A percentile compares a stretch with the other conserved stretches of the same genome.
These are phyloP conservation scores for Xiphophorus hellerii DNA, from an alignment of 2,113 vertebrate species.

Conservation along the genomic window DNA sequence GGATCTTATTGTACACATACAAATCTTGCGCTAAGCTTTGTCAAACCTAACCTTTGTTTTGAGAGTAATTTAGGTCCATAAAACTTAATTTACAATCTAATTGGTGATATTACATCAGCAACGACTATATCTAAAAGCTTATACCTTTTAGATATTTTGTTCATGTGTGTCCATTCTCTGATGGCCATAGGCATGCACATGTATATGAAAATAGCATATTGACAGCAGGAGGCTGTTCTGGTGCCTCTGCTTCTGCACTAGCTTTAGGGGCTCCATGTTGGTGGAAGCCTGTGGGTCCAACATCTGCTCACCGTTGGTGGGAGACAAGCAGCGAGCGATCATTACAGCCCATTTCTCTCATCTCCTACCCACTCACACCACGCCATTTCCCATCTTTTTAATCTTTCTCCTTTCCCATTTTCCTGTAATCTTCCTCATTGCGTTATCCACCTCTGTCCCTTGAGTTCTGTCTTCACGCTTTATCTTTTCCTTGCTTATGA, in stretches of 20 bases:
- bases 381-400: not conserved
- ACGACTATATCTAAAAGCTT: not conserved
- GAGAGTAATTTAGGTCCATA: too few species aligned
- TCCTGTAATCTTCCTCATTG: conserved; percentile 14
- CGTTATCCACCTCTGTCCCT: not conserved
- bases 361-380: conserved; percentile 36
- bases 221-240: conserved; percentile 6
- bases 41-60: too few species aligned
- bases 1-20: too few species aligned
- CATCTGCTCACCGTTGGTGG: conserved; percentile 70
- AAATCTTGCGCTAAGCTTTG: too few species aligned
- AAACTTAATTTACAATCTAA: not conserved
- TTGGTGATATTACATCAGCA: not conserved
- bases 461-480: conserved; percentile 3
- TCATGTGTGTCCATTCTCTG: too few species aligned
- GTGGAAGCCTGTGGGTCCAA: conserved; percentile 59
- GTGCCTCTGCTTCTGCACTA: conserved; percentile 24
- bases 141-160: not conserved
- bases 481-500: conserved; percentile 3
- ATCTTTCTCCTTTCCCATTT: not conserved
- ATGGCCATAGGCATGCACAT: not conserved
- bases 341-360: conserved; percentile 27
- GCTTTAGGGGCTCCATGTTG: conserved; percentile 54
- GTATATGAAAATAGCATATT: not conserved
- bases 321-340: conserved; percentile 16